Conservation (phyloP, 1,140 invertebrate genomes). For the Caenorhabditis inopinata region DNA sequence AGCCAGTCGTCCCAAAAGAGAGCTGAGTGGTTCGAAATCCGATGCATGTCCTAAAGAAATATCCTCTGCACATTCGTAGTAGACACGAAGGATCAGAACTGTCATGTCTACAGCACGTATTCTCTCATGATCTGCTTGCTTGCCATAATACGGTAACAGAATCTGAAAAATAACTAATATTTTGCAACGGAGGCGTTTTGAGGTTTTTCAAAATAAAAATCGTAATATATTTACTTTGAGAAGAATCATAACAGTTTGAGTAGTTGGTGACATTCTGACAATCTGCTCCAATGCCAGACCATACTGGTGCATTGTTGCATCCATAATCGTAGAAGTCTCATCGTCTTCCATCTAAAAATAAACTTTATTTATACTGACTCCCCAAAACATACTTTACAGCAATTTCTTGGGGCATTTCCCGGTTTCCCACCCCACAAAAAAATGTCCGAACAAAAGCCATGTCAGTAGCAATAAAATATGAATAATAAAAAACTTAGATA, state of each 20-base stretch:
- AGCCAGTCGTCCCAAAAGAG: conserved; percentile 57
- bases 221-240: conserved; percentile 59
- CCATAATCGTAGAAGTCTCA: conserved; percentile 64
- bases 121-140: conserved; percentile 59
- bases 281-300: conserved; percentile 58
- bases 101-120: conserved; percentile 59
- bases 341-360: conserved; percentile 62
- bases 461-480: conserved; percentile 16
- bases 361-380: conserved; percentile 22
- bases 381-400: too few relatives aligned
- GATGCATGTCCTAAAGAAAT: conserved; percentile 57
- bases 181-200: too few relatives aligned
- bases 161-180: conserved; percentile 50
- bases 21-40: conserved; percentile 61
- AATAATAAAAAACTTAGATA: background rate
- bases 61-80: conserved; percentile 57
- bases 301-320: conserved; percentile 60
- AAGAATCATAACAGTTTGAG: conserved; percentile 56
- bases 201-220: conserved; percentile 13
- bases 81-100: conserved; percentile 58
- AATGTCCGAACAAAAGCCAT: conserved; percentile 15
- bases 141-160: conserved; percentile 57
- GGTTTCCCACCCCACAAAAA: background rate
- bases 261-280: conserved; percentile 54
- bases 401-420: too few relatives aligned